Percentiles rank a stretch among this genome's conserved stretches.
Conservation (phyloP, 1,140 invertebrate genomes). For the Scylla paramamosain region DNA sequence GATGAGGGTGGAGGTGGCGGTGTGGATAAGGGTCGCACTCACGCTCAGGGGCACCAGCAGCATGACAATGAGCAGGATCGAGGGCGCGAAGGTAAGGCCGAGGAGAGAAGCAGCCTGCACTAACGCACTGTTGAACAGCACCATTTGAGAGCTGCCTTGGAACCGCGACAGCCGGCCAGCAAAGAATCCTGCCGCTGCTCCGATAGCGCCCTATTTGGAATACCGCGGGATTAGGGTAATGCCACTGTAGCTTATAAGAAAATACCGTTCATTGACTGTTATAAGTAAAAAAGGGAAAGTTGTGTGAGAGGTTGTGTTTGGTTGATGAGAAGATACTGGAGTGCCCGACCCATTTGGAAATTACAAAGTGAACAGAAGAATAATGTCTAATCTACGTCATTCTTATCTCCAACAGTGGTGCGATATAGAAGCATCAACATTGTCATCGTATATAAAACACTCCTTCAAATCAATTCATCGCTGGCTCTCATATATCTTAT, state of each 20-base stretch:
- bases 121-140: constrained; percentile 44
- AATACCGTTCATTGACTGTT: too few species aligned
- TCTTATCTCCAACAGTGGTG: too few species aligned
- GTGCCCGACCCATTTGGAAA: too few species aligned
- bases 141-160: background rate
- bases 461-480: background rate
- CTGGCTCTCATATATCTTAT: background rate
- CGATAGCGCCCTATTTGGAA: constrained; percentile 6
- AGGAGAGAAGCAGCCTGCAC: constrained; percentile 40
- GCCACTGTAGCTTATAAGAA: too few species aligned
- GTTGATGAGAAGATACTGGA: too few species aligned
- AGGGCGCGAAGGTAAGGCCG: constrained; percentile 48
- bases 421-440: too few species aligned
- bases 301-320: too few species aligned
- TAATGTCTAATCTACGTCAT: too few species aligned
- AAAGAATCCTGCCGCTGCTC: constrained; percentile 40
- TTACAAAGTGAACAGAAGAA: too few species aligned
- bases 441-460: too few species aligned
- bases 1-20: constrained; percentile 38
- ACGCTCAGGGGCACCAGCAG: constrained; percentile 39
- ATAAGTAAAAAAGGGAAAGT: too few species aligned
- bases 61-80: background rate
- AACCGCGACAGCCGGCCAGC: constrained; percentile 21
- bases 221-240: background rate
- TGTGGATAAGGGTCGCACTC: constrained; percentile 37